Percentiles rank a stretch among this genome's conserved stretches.
Evolutionary conservation across 2,797 vertebrate species (phyloP).

Genomic region (Myripristis jacobus): DNA sequence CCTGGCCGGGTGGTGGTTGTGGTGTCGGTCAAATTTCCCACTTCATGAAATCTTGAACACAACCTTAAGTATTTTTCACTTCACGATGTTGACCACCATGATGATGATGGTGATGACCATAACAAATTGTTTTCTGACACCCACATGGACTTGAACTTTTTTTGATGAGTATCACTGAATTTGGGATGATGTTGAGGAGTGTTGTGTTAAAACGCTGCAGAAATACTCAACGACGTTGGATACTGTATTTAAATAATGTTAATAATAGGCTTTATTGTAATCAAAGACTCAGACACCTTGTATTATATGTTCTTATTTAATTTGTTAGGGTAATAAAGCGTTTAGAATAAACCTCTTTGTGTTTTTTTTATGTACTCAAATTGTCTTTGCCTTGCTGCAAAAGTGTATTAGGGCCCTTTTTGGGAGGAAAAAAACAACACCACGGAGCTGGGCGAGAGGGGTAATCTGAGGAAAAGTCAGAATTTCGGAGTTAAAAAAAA

Average conservation of each 20-base stretch:
- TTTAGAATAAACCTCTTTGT: conserved; percentile 76
- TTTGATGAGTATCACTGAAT: conserved; percentile 42
- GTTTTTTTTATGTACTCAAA: neutral
- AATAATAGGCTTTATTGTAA: conserved; percentile 87
- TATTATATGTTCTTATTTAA: conserved; percentile 88
- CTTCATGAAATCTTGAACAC: conserved; percentile 6
- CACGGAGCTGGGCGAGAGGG: no score
- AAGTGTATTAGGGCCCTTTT: no score
- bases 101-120: neutral
- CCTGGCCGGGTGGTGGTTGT: neutral
- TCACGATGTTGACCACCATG: conserved; percentile 14
- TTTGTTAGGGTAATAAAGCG: conserved; percentile 87
- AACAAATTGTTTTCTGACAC: conserved; percentile 16
- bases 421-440: no score
- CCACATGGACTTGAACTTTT: conserved; percentile 35
- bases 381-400: no score
- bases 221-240: conserved; percentile 66
- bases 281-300: conserved; percentile 79
- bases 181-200: conserved; percentile 49
- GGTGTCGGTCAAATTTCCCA: neutral
- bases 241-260: conserved; percentile 89
- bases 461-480: no score
- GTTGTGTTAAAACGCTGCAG: conserved; percentile 70
- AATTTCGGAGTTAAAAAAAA: no score
- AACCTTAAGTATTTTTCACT: conserved; percentile 30